Evolutionary conservation across 1,140 invertebrate genomes (phyloP).

Genomic region (Melitaea cinxia): DNA sequence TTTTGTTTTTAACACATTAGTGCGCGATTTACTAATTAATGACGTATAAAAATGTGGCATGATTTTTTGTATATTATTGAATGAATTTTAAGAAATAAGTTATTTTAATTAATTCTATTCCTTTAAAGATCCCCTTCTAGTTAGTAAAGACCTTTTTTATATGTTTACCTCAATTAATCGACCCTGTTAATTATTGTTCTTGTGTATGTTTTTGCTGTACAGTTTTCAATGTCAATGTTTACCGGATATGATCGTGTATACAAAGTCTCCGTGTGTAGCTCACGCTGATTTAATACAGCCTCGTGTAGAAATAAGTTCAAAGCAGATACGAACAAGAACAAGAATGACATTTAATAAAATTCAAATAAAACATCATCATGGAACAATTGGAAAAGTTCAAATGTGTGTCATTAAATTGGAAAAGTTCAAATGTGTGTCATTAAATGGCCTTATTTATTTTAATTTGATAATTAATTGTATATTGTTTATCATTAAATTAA

Average conservation of each 20-base stretch:
- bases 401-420: too few relatives aligned
- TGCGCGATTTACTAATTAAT: not conserved
- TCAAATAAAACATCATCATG: too few relatives aligned
- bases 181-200: not conserved
- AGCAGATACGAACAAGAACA: not conserved
- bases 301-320: not conserved
- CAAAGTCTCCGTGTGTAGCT: not conserved
- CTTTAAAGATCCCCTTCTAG: too few relatives aligned
- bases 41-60: too few relatives aligned
- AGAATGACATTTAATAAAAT: too few relatives aligned
- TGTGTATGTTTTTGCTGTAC: not conserved
- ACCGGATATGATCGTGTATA: constrained; percentile 4
- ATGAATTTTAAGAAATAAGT: too few relatives aligned
- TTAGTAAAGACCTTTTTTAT: too few relatives aligned
- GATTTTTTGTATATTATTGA: too few relatives aligned
- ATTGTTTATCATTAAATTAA: not conserved
- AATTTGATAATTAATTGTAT: not conserved
- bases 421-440: constrained; percentile 15
- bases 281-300: not conserved
- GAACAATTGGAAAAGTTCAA: too few relatives aligned
- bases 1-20: not conserved
- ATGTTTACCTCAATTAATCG: too few relatives aligned
- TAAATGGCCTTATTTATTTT: not conserved
- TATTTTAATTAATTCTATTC: too few relatives aligned
- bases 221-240: constrained; percentile 8